Evolutionary conservation across 2,797 vertebrate genomes (phyloP).

Genomic region (Petrocephalus schoutedeni): DNA sequence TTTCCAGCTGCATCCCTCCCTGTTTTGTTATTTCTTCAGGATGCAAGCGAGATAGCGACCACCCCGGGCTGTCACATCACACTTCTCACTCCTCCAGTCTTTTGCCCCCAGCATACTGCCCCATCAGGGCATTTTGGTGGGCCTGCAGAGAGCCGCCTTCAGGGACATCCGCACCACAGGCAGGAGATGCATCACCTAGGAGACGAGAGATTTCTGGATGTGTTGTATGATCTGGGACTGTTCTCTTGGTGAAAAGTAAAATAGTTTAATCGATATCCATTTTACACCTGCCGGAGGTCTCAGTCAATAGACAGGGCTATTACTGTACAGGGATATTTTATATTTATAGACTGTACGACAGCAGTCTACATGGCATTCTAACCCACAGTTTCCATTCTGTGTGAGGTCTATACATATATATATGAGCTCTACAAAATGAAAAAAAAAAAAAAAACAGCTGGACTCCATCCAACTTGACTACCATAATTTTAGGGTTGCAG

Average conservation of each 20-base stretch:
- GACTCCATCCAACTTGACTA: background rate
- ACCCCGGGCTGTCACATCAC: background rate
- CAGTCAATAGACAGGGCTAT: constrained; percentile 6
- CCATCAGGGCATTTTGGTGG: background rate
- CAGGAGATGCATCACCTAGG: background rate
- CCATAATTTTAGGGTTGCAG: background rate
- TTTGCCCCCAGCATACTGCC: background rate
- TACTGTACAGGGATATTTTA: background rate
- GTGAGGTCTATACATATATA: background rate
- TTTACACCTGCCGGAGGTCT: background rate
- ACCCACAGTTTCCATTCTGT: background rate
- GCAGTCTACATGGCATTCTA: background rate
- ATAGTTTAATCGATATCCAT: constrained; percentile 5
- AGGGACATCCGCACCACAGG: background rate
- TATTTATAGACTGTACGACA: background rate
- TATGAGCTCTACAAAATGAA: background rate
- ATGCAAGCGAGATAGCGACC: background rate
- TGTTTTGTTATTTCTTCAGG: constrained; percentile 13
- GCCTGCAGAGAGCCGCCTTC: background rate
- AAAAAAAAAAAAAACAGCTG: background rate
- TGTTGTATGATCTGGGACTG: background rate
- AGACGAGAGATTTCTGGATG: background rate
- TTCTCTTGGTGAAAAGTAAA: background rate
- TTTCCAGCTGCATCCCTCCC: constrained; percentile 7
- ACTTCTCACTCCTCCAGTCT: background rate